A percentile compares a stretch with the other conserved stretches of the same genome.
phyloP scores from a whole-genome alignment of 2,888 invertebrate genomes.

The Cerastis leucographa region DNA sequence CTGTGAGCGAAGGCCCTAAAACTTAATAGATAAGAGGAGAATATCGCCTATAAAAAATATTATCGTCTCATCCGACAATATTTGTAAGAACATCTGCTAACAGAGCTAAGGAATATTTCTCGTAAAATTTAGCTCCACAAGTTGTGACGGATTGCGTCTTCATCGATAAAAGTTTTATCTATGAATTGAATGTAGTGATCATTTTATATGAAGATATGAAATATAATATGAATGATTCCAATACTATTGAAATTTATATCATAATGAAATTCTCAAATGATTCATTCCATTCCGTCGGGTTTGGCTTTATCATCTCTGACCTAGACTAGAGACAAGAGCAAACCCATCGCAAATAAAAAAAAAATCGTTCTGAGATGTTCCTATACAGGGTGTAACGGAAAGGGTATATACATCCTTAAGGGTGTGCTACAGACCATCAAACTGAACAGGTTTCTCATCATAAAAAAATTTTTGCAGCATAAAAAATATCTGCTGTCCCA shows the following conservation, averaged over 20 bases:
- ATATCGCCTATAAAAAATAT: conserved; percentile 29
- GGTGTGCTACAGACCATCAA: no score
- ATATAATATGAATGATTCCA: neutral
- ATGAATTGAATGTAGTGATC: neutral
- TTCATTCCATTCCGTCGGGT: no score
- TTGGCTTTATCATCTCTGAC: no score
- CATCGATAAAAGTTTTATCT: conserved; percentile 6
- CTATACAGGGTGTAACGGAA: no score
- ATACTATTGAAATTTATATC: neutral
- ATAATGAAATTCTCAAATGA: neutral
- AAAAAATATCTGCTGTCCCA: no score
- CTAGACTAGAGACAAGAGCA: no score
- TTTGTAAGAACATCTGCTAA: conserved; percentile 44
- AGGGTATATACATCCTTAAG: no score
- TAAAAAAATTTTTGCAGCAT: no score
- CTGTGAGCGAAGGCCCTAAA: neutral
- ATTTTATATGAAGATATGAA: neutral
- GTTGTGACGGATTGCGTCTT: conserved; percentile 25
- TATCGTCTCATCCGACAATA: conserved; percentile 19
- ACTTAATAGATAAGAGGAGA: conserved; percentile 13
- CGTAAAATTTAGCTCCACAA: conserved; percentile 29
- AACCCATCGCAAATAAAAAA: no score
- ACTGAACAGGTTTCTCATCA: no score
- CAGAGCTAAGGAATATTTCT: conserved; percentile 34
- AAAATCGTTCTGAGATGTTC: neutral